Base-by-base conservation (phyloP, 2,113 vertebrate species). In the Aix galericulata region DNA sequence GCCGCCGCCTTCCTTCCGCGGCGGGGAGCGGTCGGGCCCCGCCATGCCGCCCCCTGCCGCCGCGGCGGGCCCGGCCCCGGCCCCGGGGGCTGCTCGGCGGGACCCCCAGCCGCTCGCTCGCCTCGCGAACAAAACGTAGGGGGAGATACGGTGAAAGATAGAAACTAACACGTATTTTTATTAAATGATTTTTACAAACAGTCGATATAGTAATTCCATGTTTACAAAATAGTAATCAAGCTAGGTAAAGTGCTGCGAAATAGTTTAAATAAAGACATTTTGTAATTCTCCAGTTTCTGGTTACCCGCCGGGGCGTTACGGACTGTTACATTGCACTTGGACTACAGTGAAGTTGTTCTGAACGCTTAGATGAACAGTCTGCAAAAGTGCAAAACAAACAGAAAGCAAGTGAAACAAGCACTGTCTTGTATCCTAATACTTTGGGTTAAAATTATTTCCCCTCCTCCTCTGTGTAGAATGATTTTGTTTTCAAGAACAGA, bases 181-280 rank as follows among this genome's bases (percentile, higher is more conserved):
- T 95, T 96, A 95, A 94, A 89, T 90, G 88, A 69, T 67, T 91
- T 95, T 96, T 96, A 89, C 79, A 96, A 97, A 97, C 96, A 87
- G 93, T 84, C 93, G 81, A 62, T 93, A 66, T 93, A 79, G 71
- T 93, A 96, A 88, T 82, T 89, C 80, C 84, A 94, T 95, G 91
- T 96, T 97, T 96, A 95, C 91, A 96, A 96, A 97, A 97, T 83
- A 93, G 96, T 95, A 82, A 94, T 89, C 88, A 93, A 92, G 88
- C 91, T 94, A 89, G 88, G 92, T 97, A 96, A 96, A 97, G 95
- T 97, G 96, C 93, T 93, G 94, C 93, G 78, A 95, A 96, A 74
- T 83, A 89, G 73, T 96, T 93, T 93, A 91, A 91, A 83, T 81
- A 89, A 46, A 84, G 91, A 95, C 92, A 53, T 95, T 97, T 95